Conservation (phyloP, 2,797 vertebrate genomes). For the Fratercula arctica region DNA sequence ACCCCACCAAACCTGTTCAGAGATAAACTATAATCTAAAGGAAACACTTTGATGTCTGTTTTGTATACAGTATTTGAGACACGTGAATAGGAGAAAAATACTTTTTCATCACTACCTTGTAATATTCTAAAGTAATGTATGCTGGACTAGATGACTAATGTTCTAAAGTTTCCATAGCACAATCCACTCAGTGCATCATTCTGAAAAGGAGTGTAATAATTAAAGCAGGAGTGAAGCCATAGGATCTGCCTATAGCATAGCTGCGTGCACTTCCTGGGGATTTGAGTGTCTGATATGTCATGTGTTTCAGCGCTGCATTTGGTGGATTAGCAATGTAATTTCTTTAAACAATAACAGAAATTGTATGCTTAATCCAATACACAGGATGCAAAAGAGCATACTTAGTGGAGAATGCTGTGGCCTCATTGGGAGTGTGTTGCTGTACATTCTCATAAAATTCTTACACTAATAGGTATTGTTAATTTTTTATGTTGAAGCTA, state of each 20-base stretch:
- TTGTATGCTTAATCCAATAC: conserved; percentile 44
- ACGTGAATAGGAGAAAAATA: conserved; percentile 40
- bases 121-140: conserved; percentile 39
- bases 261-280: not conserved
- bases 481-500: not conserved
- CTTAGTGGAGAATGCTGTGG: not conserved
- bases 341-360: conserved; percentile 37
- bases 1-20: conserved; percentile 50
- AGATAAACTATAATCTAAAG: conserved; percentile 55
- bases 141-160: conserved; percentile 39
- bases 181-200: not conserved
- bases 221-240: conserved; percentile 27
- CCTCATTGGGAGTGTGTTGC: not conserved
- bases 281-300: not conserved
- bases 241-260: not conserved
- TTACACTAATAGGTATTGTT: not conserved
- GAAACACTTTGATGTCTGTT: conserved; percentile 60
- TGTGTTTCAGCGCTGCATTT: conserved; percentile 25
- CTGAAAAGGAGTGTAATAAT: not conserved
- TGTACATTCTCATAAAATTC: not conserved
- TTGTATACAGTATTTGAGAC: conserved; percentile 24
- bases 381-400: not conserved
- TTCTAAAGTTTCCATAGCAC: not conserved
- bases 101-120: conserved; percentile 45
- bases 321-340: conserved; percentile 36